Percentiles rank a stretch among this genome's conserved stretches.
These are phyloP conservation scores for Electrona antarctica DNA, from an alignment of 2,113 vertebrate genomes.

Conservation along the genomic window DNA sequence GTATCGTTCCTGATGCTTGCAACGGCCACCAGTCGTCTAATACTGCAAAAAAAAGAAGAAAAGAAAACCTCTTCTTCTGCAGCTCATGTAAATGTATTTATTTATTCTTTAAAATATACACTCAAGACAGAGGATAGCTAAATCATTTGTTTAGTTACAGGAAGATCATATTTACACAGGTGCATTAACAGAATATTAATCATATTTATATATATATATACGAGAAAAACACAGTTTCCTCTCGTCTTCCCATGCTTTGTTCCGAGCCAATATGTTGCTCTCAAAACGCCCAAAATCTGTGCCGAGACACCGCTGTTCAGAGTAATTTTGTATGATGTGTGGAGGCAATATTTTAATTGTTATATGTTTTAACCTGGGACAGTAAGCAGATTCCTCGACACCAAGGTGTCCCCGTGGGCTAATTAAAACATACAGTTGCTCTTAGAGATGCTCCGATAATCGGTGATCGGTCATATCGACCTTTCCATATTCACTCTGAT, in stretches of 20 bases:
- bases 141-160: conserved; percentile 68
- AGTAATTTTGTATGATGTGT: too few species aligned
- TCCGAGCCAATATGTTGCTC: neutral
- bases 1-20: too few species aligned
- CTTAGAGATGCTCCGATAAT: too few species aligned
- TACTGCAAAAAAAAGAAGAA: neutral
- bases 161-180: conserved; percentile 64
- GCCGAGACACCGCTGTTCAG: too few species aligned
- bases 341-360: too few species aligned
- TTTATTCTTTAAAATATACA: conserved; percentile 79
- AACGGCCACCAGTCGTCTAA: too few species aligned
- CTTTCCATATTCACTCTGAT: too few species aligned
- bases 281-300: conserved; percentile 2
- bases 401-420: too few species aligned
- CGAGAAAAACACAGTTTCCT: conserved; percentile 34
- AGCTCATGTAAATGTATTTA: conserved; percentile 75
- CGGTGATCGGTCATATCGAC: too few species aligned
- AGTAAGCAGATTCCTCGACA: too few species aligned
- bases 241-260: neutral
- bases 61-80: conserved; percentile 28
- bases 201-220: conserved; percentile 38
- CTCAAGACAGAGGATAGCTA: conserved; percentile 64
- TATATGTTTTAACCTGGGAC: too few species aligned
- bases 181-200: conserved; percentile 43
- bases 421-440: too few species aligned